These are phyloP conservation scores for Tachuris rubrigastra DNA, from an alignment of 2,113 vertebrate species.

Conservation along the genomic window DNA sequence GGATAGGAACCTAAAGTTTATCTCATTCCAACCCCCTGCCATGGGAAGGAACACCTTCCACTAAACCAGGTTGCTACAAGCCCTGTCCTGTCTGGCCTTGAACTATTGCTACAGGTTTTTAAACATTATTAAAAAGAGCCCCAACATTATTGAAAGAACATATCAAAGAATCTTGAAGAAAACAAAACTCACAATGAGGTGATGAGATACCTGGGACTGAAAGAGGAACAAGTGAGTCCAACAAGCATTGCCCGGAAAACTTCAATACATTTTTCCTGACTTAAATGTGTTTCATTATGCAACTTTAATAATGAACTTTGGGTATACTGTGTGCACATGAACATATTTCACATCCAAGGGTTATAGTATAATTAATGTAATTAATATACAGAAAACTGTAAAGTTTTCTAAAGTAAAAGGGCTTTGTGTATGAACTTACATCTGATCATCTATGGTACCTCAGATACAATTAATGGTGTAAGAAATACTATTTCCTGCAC, in stretches of 20 bases:
- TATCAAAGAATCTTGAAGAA: not conserved
- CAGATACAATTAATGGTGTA: not conserved
- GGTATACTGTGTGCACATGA: not conserved
- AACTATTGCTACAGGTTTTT: not conserved
- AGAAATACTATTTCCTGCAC: not conserved
- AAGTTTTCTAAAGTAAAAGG: too few relatives aligned
- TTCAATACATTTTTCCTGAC: not conserved
- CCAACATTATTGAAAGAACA: not conserved
- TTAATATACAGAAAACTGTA: not conserved
- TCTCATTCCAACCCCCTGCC: not conserved
- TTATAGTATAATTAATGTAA: not conserved
- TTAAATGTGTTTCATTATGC: not conserved
- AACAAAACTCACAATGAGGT: not conserved
- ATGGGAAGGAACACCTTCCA: not conserved
- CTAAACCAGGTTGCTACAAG: not conserved
- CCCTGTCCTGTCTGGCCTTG: not conserved
- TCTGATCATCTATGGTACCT: not conserved
- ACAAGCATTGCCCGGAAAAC: not conserved
- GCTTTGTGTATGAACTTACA: not conserved
- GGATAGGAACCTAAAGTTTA: not conserved
- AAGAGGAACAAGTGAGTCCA: not conserved
- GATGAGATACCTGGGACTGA: not conserved
- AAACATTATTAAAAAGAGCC: not conserved
- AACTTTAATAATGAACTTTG: not conserved
- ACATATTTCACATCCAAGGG: not conserved